Percentiles rank a stretch among this genome's conserved stretches.
Conservation (phyloP, 1,140 invertebrate genomes). For the Melitaea cinxia region DNA sequence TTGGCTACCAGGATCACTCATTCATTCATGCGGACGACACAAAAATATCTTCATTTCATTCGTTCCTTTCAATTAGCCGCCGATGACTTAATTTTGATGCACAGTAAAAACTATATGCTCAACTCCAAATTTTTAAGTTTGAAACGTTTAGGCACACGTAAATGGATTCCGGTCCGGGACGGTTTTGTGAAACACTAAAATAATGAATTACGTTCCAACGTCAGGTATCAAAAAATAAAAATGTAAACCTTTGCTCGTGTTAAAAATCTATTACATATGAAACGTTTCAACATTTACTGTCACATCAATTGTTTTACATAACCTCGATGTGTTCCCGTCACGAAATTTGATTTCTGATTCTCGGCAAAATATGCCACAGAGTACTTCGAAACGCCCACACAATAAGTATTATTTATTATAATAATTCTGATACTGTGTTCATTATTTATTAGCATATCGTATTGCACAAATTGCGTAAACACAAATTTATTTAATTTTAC, state of each 20-base stretch:
- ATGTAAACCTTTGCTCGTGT: constrained; percentile 4
- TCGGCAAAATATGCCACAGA: no score
- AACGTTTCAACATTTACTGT: constrained; percentile 15
- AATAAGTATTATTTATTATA: no score
- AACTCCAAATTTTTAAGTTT: neutral
- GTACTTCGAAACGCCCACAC: no score
- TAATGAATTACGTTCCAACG: neutral
- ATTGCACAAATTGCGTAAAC: no score
- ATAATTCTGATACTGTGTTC: no score
- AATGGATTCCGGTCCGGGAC: neutral
- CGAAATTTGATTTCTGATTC: constrained; percentile 1
- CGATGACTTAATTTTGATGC: constrained; percentile 34
- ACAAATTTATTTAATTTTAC: no score
- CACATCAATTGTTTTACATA: constrained; percentile 18
- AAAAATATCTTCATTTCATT: constrained; percentile 38
- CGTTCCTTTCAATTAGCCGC: constrained; percentile 37
- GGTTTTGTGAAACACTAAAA: neutral
- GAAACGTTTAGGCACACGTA: neutral
- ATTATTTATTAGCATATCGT: no score
- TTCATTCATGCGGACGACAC: constrained; percentile 38
- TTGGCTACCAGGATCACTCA: constrained; percentile 39
- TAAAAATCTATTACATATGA: constrained; percentile 24
- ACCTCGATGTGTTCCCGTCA: constrained; percentile 14
- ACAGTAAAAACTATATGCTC: neutral
- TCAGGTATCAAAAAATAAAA: neutral